Conservation (phyloP, 2,888 invertebrate genomes). For the Microctonus brassicae region DNA sequence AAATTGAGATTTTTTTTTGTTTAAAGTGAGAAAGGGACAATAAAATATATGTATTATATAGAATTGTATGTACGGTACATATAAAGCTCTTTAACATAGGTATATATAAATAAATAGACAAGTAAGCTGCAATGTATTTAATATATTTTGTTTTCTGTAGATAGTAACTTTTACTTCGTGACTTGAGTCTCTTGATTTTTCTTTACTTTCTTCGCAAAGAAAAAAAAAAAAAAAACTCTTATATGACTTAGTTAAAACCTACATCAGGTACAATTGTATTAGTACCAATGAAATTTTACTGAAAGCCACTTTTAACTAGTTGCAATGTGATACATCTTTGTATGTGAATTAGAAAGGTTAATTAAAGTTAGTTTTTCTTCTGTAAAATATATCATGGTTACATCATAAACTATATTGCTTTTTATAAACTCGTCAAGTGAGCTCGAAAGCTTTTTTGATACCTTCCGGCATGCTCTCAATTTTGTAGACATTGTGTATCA, state of each 20-base stretch:
- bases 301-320: background rate
- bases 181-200: background rate
- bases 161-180: background rate
- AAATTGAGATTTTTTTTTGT: no score
- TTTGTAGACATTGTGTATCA: background rate
- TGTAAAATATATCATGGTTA: background rate
- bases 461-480: constrained; percentile 3
- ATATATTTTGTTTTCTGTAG: background rate
- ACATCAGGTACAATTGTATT: background rate
- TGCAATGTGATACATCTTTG: background rate
- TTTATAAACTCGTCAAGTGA: background rate
- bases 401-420: background rate
- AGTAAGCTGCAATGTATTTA: no score
- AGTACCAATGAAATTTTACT: background rate
- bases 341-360: background rate
- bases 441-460: background rate
- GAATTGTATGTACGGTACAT: no score
- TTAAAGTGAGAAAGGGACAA: no score
- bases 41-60: no score
- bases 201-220: no score
- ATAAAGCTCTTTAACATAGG: no score
- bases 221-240: no score
- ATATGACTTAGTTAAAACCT: no score
- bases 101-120: background rate
- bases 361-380: background rate